A percentile compares a stretch with the other conserved stretches of the same genome.
phyloP scores from a whole-genome alignment of 2,113 vertebrate species.

The Anarrhichthys ocellatus region DNA sequence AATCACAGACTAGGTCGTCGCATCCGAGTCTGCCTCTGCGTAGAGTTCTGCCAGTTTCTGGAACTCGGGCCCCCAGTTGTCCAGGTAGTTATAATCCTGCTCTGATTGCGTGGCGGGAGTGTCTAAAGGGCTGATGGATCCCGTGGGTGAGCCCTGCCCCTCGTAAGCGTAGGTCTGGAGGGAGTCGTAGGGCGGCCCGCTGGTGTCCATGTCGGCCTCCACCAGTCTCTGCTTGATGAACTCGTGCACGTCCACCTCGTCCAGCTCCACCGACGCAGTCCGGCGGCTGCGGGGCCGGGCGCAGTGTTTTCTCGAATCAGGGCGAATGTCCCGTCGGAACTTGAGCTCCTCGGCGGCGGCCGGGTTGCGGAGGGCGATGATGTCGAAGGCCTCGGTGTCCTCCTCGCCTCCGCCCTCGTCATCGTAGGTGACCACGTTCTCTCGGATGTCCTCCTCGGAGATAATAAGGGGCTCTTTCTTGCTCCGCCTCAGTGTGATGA shows the following conservation, averaged over 20 bases:
- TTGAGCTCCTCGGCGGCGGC: conserved; percentile 93
- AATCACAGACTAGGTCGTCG: conserved; percentile 69
- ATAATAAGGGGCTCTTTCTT: conserved; percentile 97
- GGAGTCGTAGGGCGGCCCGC: conserved; percentile 95
- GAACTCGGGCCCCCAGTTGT: conserved; percentile 94
- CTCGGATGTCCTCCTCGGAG: conserved; percentile 94
- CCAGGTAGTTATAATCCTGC: conserved; percentile 92
- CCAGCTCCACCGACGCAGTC: conserved; percentile 76
- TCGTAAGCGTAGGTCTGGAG: conserved; percentile 98
- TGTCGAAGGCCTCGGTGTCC: conserved; percentile 98
- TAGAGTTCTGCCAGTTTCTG: conserved; percentile 96
- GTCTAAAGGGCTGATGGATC: conserved; percentile 95
- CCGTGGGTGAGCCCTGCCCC: conserved; percentile 91
- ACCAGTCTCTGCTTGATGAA: conserved; percentile 92
- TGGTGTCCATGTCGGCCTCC: conserved; percentile 93
- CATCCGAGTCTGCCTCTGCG: conserved; percentile 86
- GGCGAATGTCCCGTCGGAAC: conserved; percentile 91
- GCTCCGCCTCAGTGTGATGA: conserved; percentile 91
- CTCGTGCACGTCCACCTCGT: conserved; percentile 89
- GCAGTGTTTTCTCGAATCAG: conserved; percentile 82
- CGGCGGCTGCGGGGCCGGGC: conserved; percentile 14
- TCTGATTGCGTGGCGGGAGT: conserved; percentile 87
- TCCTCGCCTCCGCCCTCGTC: conserved; percentile 97
- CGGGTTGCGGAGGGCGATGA: conserved; percentile 92
- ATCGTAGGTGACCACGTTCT: conserved; percentile 98